These are phyloP conservation scores for Galagoides demidoff DNA, from an alignment of 2,797 vertebrate species.

Conservation along the genomic window DNA sequence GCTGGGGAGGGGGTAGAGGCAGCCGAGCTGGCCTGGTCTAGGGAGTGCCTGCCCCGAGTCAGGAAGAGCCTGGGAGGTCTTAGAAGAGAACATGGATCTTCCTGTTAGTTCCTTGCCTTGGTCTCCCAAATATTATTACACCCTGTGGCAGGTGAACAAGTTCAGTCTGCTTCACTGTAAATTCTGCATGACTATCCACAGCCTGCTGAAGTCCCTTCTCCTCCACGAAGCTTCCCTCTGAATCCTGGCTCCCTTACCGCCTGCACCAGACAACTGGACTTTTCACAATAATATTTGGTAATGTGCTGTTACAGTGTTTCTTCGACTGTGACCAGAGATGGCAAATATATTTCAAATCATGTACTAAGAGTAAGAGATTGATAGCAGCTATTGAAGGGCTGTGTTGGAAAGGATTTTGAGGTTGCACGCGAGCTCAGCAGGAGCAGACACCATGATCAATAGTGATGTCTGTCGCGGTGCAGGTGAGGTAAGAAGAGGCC, in stretches of 20 bases:
- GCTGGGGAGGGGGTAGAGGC: too few relatives aligned
- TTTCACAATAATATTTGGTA: neutral
- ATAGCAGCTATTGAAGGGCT: neutral
- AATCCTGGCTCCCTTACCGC: neutral
- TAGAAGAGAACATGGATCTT: neutral
- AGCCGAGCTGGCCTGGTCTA: accelerated
- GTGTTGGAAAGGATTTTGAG: neutral
- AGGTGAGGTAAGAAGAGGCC: neutral
- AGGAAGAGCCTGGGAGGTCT: neutral
- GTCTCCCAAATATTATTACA: neutral
- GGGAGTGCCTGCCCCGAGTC: neutral
- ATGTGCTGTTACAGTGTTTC: neutral
- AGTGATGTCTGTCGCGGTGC: neutral
- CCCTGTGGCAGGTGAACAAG: neutral
- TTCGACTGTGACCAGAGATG: neutral
- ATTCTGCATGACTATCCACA: neutral
- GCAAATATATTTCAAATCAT: neutral
- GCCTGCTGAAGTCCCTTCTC: neutral
- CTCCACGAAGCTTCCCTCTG: neutral
- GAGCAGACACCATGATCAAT: neutral
- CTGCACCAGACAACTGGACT: neutral
- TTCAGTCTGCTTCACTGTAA: conserved; percentile 15
- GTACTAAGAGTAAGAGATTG: neutral
- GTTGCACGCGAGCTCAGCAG: neutral
- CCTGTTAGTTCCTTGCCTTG: neutral